Evolutionary conservation across 2,113 vertebrate species (phyloP).

Genomic region (Alouatta palliata): DNA sequence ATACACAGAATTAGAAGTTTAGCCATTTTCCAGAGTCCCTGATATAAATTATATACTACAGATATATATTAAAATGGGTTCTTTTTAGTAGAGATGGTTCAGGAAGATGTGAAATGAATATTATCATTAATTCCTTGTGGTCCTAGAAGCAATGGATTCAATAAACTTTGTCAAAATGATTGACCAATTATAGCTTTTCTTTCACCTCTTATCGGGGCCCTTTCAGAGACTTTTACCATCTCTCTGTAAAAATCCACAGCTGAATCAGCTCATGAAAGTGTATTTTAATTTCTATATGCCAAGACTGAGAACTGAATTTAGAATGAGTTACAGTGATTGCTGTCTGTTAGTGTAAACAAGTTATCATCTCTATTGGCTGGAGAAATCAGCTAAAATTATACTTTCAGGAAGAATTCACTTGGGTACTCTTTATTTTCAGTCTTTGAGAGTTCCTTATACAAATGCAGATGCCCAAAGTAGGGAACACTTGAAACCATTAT

Average conservation of each 20-base stretch:
- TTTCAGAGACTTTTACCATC: neutral
- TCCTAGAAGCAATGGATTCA: neutral
- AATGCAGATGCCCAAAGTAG: neutral
- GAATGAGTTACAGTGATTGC: neutral
- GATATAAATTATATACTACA: neutral
- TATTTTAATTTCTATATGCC: neutral
- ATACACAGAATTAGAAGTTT: neutral
- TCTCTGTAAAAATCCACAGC: neutral
- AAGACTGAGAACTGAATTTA: neutral
- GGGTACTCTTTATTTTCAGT: neutral
- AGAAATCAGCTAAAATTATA: neutral
- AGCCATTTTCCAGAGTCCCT: neutral
- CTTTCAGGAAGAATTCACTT: neutral
- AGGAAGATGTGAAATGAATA: neutral
- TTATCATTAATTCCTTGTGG: neutral
- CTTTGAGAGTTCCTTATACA: neutral
- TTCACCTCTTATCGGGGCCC: neutral
- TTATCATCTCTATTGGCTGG: neutral
- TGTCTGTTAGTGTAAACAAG: neutral
- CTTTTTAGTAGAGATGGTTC: neutral
- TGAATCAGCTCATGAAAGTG: neutral
- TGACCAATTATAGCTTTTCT: neutral
- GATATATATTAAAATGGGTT: neutral
- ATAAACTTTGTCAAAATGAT: neutral
- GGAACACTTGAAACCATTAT: neutral